phyloP scores from a whole-genome alignment of 2,888 invertebrate species.

The Pseudanteris insignis region DNA sequence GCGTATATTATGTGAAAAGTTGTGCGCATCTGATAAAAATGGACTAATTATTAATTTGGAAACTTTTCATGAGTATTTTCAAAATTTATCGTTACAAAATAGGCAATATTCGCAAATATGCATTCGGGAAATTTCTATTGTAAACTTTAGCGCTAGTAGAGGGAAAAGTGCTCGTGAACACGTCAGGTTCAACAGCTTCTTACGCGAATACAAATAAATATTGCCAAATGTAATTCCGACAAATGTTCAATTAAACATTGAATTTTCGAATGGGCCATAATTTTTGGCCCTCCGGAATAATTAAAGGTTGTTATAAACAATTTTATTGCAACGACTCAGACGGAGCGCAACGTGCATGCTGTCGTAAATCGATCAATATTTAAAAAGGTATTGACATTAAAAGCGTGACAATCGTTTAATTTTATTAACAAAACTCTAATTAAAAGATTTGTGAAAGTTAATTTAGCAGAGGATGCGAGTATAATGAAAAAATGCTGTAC shows the following conservation, averaged over 20 bases:
- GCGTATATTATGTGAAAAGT: no score
- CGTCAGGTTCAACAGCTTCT: not conserved
- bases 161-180: constrained; percentile 14
- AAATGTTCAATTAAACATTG: not conserved
- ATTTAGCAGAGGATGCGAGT: not conserved
- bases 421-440: not conserved
- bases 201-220: not conserved
- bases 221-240: constrained; percentile 1
- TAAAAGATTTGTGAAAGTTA: not conserved
- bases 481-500: not conserved
- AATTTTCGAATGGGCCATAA: no score
- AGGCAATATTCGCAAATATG: no score
- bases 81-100: no score
- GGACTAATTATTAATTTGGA: no score
- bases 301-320: constrained; percentile 1
- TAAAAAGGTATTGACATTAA: no score
- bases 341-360: not conserved
- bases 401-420: not conserved
- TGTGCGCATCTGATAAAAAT: no score
- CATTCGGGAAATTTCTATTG: not conserved
- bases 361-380: no score
- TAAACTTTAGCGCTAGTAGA: not conserved
- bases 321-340: not conserved
- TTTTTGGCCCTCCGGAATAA: no score
- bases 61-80: no score